Evolutionary conservation across 2,888 invertebrate genomes (phyloP).

Genomic region (Hecatera dysodea): DNA sequence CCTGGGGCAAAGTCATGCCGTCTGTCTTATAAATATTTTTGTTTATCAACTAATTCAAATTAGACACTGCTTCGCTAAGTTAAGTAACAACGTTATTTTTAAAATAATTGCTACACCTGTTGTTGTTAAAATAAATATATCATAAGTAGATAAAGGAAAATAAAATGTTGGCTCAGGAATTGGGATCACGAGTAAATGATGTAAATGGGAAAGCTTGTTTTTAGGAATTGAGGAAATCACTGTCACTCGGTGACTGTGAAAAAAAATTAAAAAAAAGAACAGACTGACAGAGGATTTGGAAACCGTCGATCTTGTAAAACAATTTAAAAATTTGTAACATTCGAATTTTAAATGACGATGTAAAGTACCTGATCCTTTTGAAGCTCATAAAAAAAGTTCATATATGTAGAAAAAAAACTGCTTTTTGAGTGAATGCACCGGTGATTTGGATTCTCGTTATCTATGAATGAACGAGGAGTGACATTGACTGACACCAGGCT

Average conservation of each 20-base stretch:
- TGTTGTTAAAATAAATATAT: slow-evolving; percentile 32
- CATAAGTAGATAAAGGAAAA: not conserved
- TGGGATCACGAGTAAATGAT: not conserved
- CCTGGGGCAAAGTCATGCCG: slow-evolving; percentile 79
- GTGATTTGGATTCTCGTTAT: slow-evolving; percentile 73
- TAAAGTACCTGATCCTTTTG: not conserved
- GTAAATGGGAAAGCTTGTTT: not conserved
- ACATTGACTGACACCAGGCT: slow-evolving; percentile 82
- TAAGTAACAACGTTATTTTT: slow-evolving; percentile 72
- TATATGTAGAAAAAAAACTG: slow-evolving; percentile 32
- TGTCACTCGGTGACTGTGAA: too few relatives aligned
- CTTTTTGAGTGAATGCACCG: slow-evolving; percentile 65
- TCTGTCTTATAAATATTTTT: slow-evolving; percentile 78
- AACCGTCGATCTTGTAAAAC: not conserved
- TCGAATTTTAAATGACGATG: not conserved
- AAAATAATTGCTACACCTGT: slow-evolving; percentile 80
- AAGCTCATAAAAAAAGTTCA: slow-evolving; percentile 5
- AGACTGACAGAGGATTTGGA: not conserved
- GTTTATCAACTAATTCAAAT: slow-evolving; percentile 86
- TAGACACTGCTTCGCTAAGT: slow-evolving; percentile 71
- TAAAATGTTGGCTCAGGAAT: not conserved
- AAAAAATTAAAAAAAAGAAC: slow-evolving; percentile 3
- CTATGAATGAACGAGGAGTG: slow-evolving; percentile 74
- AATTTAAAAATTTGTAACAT: not conserved
- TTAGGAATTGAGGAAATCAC: not conserved